phyloP scores from a whole-genome alignment of 1,140 invertebrate species.

The Drosophila sproati region DNA sequence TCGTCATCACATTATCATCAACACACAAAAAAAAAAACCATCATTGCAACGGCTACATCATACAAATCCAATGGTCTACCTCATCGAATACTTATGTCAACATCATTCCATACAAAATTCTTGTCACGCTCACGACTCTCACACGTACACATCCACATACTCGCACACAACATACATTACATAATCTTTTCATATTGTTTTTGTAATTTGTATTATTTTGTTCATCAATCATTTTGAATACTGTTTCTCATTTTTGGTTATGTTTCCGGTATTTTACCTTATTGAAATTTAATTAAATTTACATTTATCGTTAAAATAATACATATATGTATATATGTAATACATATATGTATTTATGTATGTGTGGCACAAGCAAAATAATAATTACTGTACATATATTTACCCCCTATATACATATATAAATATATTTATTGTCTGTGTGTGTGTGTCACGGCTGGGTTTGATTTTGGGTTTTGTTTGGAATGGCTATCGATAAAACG shows the following conservation, averaged over 20 bases:
- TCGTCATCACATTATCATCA: slow-evolving; percentile 54
- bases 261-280: slow-evolving; percentile 74
- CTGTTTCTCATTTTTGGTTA: slow-evolving; percentile 60
- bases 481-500: slow-evolving; percentile 54
- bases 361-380: slow-evolving; percentile 33
- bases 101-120: slow-evolving; percentile 63
- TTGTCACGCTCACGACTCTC: slow-evolving; percentile 59
- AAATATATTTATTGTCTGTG: slow-evolving; percentile 32
- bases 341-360: slow-evolving; percentile 22
- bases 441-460: slow-evolving; percentile 71
- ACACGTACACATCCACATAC: slow-evolving; percentile 18
- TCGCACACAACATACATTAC: slow-evolving; percentile 53
- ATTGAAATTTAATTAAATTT: slow-evolving; percentile 76
- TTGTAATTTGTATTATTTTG: slow-evolving; percentile 61
- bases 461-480: slow-evolving; percentile 69
- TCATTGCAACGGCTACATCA: slow-evolving; percentile 58
- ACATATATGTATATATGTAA: slow-evolving; percentile 3
- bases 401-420: slow-evolving; percentile 38
- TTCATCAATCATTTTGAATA: slow-evolving; percentile 77
- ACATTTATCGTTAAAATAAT: slow-evolving; percentile 62
- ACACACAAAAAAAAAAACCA: slow-evolving; percentile 40
- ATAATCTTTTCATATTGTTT: slow-evolving; percentile 63
- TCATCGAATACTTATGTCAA: slow-evolving; percentile 53
- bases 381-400: slow-evolving; percentile 72
- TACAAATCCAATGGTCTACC: slow-evolving; percentile 42